phyloP scores from a whole-genome alignment of 2,888 invertebrate species.

The Enchytraeus crypticus region DNA sequence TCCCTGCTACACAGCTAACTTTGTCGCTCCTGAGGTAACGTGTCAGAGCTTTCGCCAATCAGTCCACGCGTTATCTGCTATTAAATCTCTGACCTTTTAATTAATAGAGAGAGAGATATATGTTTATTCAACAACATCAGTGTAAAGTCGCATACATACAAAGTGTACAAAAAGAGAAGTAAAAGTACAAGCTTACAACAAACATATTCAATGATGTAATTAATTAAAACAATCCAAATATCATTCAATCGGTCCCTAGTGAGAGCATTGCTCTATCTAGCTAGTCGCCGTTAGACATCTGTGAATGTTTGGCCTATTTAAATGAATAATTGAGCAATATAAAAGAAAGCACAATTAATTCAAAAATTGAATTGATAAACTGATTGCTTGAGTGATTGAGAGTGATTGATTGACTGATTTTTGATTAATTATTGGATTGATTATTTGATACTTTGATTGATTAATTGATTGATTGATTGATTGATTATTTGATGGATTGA shows the following conservation, averaged over 20 bases:
- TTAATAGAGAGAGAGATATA: too few relatives aligned
- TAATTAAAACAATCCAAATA: too few relatives aligned
- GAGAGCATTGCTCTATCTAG: too few relatives aligned
- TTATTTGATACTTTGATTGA: not conserved
- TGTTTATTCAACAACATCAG: too few relatives aligned
- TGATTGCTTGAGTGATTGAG: not conserved
- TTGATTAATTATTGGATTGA: not conserved
- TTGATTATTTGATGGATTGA: not conserved
- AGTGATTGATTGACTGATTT: too few relatives aligned
- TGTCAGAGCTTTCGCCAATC: not conserved
- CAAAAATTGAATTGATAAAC: not conserved
- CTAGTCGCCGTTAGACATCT: too few relatives aligned
- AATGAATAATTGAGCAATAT: not conserved
- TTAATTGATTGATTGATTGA: not conserved
- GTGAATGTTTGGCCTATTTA: not conserved
- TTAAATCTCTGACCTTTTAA: not conserved
- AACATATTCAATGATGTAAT: too few relatives aligned
- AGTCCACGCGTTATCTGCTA: not conserved
- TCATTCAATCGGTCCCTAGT: too few relatives aligned
- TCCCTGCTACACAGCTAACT: constrained; percentile 97
- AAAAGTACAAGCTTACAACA: too few relatives aligned
- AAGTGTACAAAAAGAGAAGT: too few relatives aligned
- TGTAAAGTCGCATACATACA: too few relatives aligned
- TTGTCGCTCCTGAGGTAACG: constrained; percentile 80
- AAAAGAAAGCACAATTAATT: too few relatives aligned